A percentile compares a stretch with the other conserved stretches of the same genome.
Conservation (phyloP, 2,888 invertebrate species). For the Harpagoxenus sublaevis region DNA sequence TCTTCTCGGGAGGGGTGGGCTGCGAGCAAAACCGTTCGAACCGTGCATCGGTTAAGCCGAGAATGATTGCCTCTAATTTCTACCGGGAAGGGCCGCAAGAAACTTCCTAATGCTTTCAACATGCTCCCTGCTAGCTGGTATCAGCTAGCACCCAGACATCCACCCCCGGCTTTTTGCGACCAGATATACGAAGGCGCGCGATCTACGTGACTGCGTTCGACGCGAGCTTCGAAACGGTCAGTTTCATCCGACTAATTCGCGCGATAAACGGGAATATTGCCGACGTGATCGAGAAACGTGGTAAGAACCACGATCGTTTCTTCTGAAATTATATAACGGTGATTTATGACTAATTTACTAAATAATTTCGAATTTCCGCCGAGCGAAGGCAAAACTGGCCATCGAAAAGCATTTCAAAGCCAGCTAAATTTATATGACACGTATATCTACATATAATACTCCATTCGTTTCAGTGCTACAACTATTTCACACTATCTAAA, state of each 20-base stretch:
- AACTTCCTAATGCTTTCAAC: constrained; percentile 84
- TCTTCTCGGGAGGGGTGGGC: constrained; percentile 41
- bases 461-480: neutral
- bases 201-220: constrained; percentile 54
- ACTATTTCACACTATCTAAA: neutral
- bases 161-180: constrained; percentile 22
- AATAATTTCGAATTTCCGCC: constrained; percentile 7
- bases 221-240: constrained; percentile 51
- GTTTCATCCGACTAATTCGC: constrained; percentile 46
- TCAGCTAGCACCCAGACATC: constrained; percentile 60
- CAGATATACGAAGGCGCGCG: constrained; percentile 53
- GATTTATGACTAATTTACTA: constrained; percentile 33
- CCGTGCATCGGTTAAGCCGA: constrained; percentile 81
- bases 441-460: neutral
- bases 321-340: constrained; percentile 36
- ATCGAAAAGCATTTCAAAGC: neutral
- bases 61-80: constrained; percentile 85
- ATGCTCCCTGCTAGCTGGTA: constrained; percentile 76
- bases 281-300: constrained; percentile 36
- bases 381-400: neutral
- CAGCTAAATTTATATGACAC: neutral
- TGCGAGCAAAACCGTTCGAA: constrained; percentile 76
- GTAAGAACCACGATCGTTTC: constrained; percentile 37
- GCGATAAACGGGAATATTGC: constrained; percentile 54
- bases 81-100: constrained; percentile 78